These are phyloP conservation scores for Bubo blakistoni DNA, from an alignment of 2,113 vertebrate species.

Conservation along the genomic window DNA sequence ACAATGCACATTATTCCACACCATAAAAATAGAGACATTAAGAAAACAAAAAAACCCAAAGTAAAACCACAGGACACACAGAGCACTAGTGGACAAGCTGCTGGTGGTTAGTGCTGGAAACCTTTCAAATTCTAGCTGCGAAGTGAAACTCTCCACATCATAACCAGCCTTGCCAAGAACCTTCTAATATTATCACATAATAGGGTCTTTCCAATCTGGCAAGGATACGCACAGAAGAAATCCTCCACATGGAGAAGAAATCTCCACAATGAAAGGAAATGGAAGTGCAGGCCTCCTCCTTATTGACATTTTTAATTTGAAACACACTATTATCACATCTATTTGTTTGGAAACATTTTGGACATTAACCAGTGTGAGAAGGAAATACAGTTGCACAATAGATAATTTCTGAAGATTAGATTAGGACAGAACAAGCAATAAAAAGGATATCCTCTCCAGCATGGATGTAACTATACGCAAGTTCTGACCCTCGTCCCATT, in stretches of 20 bases:
- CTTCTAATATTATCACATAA: not conserved
- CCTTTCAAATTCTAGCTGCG: not conserved
- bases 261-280: slow-evolving; percentile 37
- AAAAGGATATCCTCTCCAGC: slow-evolving; percentile 7
- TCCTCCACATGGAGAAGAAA: not conserved
- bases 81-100: not conserved
- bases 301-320: not conserved
- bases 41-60: not conserved
- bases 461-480: not conserved
- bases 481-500: not conserved
- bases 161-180: slow-evolving; percentile 22
- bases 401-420: not conserved
- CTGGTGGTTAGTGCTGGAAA: slow-evolving; percentile 16
- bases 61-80: not conserved
- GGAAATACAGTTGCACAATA: slow-evolving; percentile 14
- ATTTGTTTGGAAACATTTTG: not conserved
- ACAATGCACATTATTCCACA: not conserved
- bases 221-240: not conserved
- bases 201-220: slow-evolving; percentile 43
- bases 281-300: not conserved
- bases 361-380: not conserved
- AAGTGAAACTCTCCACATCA: not conserved
- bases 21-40: not conserved
- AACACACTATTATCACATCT: not conserved
- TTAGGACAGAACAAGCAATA: not conserved